A percentile compares a stretch with the other conserved stretches of the same genome.
Conservation (phyloP, 2,888 invertebrate species). For the Hydriomena furcata region DNA sequence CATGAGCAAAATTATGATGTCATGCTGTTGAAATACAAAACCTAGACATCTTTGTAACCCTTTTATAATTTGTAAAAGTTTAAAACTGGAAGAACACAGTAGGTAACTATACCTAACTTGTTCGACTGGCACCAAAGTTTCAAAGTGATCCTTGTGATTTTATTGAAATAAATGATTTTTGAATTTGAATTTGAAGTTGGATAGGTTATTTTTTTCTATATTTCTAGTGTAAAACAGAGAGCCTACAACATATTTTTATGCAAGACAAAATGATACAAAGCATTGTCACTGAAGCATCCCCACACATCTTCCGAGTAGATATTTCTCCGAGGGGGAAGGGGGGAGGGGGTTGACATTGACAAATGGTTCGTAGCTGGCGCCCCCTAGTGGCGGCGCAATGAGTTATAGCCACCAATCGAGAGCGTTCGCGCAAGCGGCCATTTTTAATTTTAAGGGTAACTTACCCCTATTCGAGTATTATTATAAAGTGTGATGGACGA, state of each 20-base stretch:
- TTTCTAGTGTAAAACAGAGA: no score
- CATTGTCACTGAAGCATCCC: constrained; percentile 59
- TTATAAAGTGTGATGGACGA: constrained; percentile 43
- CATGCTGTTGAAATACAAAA: no score
- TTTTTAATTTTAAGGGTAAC: constrained; percentile 82
- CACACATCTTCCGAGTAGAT: constrained; percentile 68
- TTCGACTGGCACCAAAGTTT: no score
- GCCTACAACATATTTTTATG: constrained; percentile 21
- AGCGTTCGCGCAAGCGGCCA: constrained; percentile 74
- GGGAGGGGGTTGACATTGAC: constrained; percentile 72
- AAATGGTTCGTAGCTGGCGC: constrained; percentile 71
- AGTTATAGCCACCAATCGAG: constrained; percentile 80
- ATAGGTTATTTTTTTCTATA: no score
- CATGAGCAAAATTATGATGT: no score
- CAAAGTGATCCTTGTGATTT: no score
- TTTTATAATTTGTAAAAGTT: no score
- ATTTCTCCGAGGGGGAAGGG: constrained; percentile 56
- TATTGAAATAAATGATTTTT: no score
- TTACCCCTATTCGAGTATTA: constrained; percentile 68
- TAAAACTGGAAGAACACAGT: no score
- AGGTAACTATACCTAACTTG: no score
- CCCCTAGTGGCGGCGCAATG: constrained; percentile 74
- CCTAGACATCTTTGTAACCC: no score
- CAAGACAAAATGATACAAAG: constrained; percentile 48
- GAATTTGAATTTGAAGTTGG: no score